Conservation (phyloP, 1,140 invertebrate genomes). For the Hyphantria cunea region DNA sequence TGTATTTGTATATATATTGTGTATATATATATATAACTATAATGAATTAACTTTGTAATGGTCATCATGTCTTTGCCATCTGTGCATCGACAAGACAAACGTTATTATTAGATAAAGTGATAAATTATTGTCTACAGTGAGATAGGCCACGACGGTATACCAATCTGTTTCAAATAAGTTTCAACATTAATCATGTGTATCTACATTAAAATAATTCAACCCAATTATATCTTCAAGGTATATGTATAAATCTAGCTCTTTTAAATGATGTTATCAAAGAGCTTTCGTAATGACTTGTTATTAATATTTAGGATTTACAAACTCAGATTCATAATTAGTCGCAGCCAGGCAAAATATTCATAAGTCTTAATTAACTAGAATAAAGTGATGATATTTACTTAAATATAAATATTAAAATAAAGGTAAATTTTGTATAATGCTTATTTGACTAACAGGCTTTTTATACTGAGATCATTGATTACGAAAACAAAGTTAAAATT, state of each 20-base stretch:
- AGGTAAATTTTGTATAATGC: too few relatives aligned
- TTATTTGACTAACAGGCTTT: too few relatives aligned
- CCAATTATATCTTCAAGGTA: neutral
- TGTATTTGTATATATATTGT: too few relatives aligned
- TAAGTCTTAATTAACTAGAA: too few relatives aligned
- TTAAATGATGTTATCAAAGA: neutral
- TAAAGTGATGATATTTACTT: too few relatives aligned
- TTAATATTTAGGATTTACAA: neutral
- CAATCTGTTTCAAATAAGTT: conserved; percentile 5
- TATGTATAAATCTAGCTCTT: neutral
- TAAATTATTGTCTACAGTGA: conserved; percentile 44
- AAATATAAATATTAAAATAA: too few relatives aligned
- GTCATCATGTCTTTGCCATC: conserved; percentile 41
- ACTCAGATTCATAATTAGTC: too few relatives aligned
- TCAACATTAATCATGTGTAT: conserved; percentile 5
- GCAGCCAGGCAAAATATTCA: too few relatives aligned
- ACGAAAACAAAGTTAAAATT: too few relatives aligned
- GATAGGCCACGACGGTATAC: conserved; percentile 1
- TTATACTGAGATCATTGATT: too few relatives aligned
- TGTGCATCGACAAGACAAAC: conserved; percentile 45
- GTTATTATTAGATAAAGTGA: conserved; percentile 44
- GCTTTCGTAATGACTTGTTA: neutral
- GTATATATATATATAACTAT: too few relatives aligned
- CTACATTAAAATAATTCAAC: neutral
- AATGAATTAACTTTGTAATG: conserved; percentile 26